Evolutionary conservation across 2,113 vertebrate genomes (phyloP).

Genomic region (Strigops habroptila): DNA sequence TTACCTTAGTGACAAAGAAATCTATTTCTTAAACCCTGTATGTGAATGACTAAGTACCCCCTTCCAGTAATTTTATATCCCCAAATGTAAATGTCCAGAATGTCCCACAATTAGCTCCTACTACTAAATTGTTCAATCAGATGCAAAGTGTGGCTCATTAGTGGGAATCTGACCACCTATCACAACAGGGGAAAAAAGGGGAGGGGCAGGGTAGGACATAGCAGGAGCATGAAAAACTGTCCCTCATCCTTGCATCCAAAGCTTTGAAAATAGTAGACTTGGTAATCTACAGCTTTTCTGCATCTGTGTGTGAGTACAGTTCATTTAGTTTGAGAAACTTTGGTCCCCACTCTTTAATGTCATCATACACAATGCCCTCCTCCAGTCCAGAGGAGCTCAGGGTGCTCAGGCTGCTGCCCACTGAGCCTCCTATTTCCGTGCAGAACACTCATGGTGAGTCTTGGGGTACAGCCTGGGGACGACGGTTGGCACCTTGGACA

Average conservation of each 20-base stretch:
- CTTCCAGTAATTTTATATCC: neutral
- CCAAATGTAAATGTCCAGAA: neutral
- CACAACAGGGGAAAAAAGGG: neutral
- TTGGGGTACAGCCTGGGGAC: slow-evolving; percentile 68
- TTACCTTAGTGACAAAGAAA: neutral
- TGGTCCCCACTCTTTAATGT: slow-evolving; percentile 83
- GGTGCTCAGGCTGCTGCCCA: slow-evolving; percentile 81
- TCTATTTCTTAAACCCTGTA: neutral
- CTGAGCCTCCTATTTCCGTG: slow-evolving; percentile 79
- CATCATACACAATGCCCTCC: slow-evolving; percentile 65
- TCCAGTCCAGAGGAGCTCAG: slow-evolving; percentile 75
- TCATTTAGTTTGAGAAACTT: slow-evolving; percentile 84
- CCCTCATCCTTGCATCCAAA: neutral
- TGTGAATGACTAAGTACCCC: neutral
- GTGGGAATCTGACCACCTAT: neutral
- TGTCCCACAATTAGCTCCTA: neutral
- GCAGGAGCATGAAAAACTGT: neutral
- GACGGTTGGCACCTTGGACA: slow-evolving; percentile 76
- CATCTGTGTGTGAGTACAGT: slow-evolving; percentile 58
- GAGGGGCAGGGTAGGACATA: fast-evolving
- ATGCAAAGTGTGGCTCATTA: neutral
- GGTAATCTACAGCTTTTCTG: slow-evolving; percentile 68
- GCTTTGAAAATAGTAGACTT: too few species aligned
- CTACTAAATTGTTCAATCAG: neutral
- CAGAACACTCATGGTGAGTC: slow-evolving; percentile 84